Evolutionary conservation across 2,888 invertebrate species (phyloP).

Genomic region (Germaria angustata): DNA sequence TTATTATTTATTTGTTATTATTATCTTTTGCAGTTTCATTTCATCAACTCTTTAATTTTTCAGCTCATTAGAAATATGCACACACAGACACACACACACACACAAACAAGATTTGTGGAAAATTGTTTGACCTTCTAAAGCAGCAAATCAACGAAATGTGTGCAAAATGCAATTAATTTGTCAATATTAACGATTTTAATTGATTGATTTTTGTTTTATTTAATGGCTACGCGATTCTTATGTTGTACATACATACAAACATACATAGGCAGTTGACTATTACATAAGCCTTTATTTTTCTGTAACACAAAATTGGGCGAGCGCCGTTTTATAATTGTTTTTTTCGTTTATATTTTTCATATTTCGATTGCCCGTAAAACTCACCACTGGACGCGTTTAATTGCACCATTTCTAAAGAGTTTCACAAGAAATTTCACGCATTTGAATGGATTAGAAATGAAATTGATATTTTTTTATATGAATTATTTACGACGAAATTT

Average conservation of each 20-base stretch:
- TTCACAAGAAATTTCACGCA: not conserved
- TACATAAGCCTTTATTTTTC: conserved; percentile 37
- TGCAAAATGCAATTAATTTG: not conserved
- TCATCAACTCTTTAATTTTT: too few relatives aligned
- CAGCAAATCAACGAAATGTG: not conserved
- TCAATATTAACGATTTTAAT: not conserved
- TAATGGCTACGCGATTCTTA: too few relatives aligned
- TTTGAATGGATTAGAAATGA: conserved; percentile 15
- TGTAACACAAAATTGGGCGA: not conserved
- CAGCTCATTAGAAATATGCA: too few relatives aligned
- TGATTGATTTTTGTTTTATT: not conserved
- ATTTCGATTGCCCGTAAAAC: conserved; percentile 9
- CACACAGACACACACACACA: too few relatives aligned
- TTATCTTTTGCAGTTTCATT: too few relatives aligned
- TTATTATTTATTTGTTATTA: too few relatives aligned
- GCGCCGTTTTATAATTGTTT: conserved; percentile 11
- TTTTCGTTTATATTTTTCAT: not conserved
- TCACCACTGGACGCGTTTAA: conserved; percentile 57
- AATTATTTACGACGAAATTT: not conserved
- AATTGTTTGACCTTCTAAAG: not conserved
- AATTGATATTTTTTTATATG: not conserved
- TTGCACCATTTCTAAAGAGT: conserved; percentile 57
- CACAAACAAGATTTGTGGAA: not conserved
- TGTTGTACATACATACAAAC: not conserved
- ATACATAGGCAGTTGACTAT: not conserved